Evolutionary conservation across 2,113 vertebrate genomes (phyloP).

Genomic region (Bujurquina vittata): DNA sequence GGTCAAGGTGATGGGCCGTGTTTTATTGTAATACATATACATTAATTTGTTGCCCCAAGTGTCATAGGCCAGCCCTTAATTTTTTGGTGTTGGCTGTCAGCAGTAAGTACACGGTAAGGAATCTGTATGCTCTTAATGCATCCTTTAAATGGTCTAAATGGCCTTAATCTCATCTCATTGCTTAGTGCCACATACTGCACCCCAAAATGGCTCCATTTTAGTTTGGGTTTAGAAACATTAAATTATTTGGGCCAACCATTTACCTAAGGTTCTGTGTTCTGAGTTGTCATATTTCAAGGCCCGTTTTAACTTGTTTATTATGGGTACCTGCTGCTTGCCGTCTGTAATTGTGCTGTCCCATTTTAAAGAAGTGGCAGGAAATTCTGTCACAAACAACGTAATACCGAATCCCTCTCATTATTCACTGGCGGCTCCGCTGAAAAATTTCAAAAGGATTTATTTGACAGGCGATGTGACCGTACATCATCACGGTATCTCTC

Average conservation of each 20-base stretch:
- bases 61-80: conserved; percentile 2
- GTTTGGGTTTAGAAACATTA: not conserved
- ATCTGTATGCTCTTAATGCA: not conserved
- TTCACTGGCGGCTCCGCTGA: not conserved
- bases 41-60: not conserved
- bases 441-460: conserved; percentile 38
- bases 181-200: not conserved
- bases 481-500: conserved; percentile 29
- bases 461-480: conserved; percentile 38
- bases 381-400: conserved; percentile 28
- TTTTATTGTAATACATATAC: conserved; percentile 16
- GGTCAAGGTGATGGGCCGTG: conserved; percentile 19
- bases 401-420: conserved; percentile 23
- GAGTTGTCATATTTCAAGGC: not conserved
- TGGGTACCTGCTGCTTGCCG: not conserved
- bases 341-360: not conserved
- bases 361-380: conserved; percentile 16
- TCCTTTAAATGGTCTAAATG: not conserved
- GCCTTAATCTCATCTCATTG: not conserved
- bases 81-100: conserved; percentile 1
- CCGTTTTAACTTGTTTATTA: not conserved
- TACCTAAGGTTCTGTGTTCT: not conserved
- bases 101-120: not conserved
- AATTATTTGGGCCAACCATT: not conserved
- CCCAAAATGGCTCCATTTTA: not conserved